Base-by-base conservation (phyloP, 2,888 invertebrate species). In the Escarpia spicata region DNA sequence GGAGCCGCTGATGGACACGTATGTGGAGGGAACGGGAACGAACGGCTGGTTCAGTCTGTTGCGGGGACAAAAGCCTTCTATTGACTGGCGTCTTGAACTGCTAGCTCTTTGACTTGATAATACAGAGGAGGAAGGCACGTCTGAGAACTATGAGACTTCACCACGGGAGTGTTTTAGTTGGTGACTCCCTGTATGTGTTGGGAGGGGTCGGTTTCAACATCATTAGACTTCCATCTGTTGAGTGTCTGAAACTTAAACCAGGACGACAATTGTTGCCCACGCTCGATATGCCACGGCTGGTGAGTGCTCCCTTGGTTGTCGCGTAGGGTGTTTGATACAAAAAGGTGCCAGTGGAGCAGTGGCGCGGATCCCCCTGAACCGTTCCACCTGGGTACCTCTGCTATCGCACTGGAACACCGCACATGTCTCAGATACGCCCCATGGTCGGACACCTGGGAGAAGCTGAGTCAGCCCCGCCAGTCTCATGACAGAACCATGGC, bases 401-500 rank as follows among this genome's bases (percentile, higher is more conserved):
- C 92, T 2, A 91, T 92, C 26, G 58, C 93, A 9, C 43, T 93
- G 2, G 93, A 93, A 90, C 91, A 92, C n/a, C 93, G 91, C 15
- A 92, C 93, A 26, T 93, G 93, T 90, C 91, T 93, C 89, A 90
- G 91, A 45, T 93, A 93, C 52, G 43, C 58, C 19, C 94, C 93
- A 2, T 90, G 52, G 4, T 31, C 89, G 10, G 93, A 94, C 92
- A 43, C 58, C 12, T 94, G 94, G 93, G 91, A 92, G 4, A 43
- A 90, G 12, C 92, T 93, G 58, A 91, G 91, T 37, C 44, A 90
- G 15, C 93, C 93, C 12, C 43, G 92, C 44, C 92, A 93, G 31
- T 93, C 92, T 43, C 93, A 93, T 90, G 93, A 93, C 31, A 93
- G 93, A 43, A 93, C 93, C 8, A 93, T 93, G 12, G 94, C 94